Conservation (phyloP, 2,797 vertebrate species). For the Sebastes taczanowskii region DNA sequence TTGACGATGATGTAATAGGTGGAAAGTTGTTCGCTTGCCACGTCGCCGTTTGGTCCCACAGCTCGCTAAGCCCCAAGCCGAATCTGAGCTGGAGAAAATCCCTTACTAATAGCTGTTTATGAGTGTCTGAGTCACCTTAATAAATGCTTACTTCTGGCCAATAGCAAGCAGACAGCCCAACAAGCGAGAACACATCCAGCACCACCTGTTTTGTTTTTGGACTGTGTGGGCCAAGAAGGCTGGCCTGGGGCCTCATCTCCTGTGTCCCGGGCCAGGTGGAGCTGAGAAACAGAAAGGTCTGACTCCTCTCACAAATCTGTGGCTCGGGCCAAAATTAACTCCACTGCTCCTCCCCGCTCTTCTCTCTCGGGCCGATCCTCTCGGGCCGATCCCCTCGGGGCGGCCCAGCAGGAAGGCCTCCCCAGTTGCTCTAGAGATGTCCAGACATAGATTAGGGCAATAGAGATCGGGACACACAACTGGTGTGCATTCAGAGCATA, state of each 20-base stretch:
- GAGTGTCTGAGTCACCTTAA: conserved; percentile 71
- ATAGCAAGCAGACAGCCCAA: conserved; percentile 41
- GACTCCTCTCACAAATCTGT: conserved; percentile 40
- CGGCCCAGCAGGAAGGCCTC: not conserved
- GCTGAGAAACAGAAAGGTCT: conserved; percentile 41
- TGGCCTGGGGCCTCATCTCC: conserved; percentile 33
- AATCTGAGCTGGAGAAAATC: conserved; percentile 65
- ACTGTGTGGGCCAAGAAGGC: not conserved
- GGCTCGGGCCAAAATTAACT: conserved; percentile 63
- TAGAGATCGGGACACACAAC: conserved; percentile 27
- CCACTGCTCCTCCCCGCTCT: conserved; percentile 12
- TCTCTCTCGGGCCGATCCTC: not conserved
- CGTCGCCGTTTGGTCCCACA: conserved; percentile 34
- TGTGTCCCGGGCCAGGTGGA: conserved; percentile 55
- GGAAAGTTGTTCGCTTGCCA: conserved; percentile 58
- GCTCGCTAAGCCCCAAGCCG: conserved; percentile 41
- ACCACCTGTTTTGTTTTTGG: conserved; percentile 64
- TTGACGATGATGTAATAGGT: conserved; percentile 42
- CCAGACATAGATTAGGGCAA: conserved; percentile 36
- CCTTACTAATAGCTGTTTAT: conserved; percentile 71
- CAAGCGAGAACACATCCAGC: conserved; percentile 15
- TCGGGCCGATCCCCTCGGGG: not conserved
- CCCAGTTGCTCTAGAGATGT: conserved; percentile 33
- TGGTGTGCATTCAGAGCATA: conserved; percentile 11
- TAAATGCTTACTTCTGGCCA: conserved; percentile 67